phyloP scores from a whole-genome alignment of 2,888 invertebrate species.

The Stratiomys singularior region DNA sequence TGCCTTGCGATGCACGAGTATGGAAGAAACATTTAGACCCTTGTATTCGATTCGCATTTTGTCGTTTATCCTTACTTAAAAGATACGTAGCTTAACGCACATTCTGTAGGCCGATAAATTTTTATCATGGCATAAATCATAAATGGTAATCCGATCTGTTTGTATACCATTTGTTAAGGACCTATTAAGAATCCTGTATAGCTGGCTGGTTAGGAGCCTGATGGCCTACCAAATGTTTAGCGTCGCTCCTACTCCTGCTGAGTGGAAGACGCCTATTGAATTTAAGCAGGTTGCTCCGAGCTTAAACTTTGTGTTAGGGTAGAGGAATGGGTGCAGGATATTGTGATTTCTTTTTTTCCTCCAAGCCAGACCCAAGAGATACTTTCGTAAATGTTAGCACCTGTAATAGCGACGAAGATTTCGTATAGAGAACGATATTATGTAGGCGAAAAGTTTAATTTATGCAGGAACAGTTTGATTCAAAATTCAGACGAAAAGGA shows the following conservation, averaged over 20 bases:
- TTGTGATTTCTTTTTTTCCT: not conserved
- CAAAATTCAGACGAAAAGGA: not conserved
- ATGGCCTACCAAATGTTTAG: conserved; percentile 31
- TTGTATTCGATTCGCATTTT: conserved; percentile 11
- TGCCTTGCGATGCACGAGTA: not conserved
- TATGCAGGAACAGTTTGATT: not conserved
- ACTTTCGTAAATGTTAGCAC: not conserved
- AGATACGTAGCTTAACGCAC: conserved; percentile 46
- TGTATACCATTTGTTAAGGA: conserved; percentile 46
- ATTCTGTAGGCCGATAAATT: conserved; percentile 47
- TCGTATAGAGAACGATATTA: not conserved
- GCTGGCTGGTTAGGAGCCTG: not conserved
- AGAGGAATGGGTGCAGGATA: not conserved
- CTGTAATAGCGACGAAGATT: not conserved
- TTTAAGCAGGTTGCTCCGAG: not conserved
- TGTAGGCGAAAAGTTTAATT: not conserved
- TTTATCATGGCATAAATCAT: conserved; percentile 49
- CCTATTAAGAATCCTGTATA: conserved; percentile 31
- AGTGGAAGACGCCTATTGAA: conserved; percentile 12
- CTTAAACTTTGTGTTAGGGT: not conserved
- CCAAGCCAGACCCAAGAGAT: not conserved
- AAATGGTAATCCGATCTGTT: conserved; percentile 48
- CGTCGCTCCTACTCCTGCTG: not conserved
- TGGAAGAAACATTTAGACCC: conserved; percentile 22
- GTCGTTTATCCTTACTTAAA: conserved; percentile 44